Base-by-base conservation (phyloP, 2,797 vertebrate species). In the Sebastes wilsoni region DNA sequence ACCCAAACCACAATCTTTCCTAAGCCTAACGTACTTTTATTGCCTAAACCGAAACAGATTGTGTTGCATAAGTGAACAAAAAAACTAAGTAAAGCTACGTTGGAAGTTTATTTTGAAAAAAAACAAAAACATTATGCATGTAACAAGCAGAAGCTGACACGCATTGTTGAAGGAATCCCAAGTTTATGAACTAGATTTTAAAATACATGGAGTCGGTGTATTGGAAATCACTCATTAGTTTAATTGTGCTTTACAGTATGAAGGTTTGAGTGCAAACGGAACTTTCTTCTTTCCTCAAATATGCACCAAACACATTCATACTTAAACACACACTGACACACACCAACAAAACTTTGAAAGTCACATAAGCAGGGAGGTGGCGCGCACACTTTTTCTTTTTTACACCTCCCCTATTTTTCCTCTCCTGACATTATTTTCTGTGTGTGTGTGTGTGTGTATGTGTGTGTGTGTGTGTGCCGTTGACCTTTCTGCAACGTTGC, bases 401-500 rank as follows among this genome's bases (percentile, higher is more conserved):
- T 59, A 79, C 80, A 89, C 84, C 82, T 81, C 67, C 76, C 61
- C 75, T 86, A 87, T 89, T 92, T 93, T 89, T 90, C 60, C 84
- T 90, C 84, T 83, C 75, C 86, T 91, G 91, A 91, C 93, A 90
- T 90, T 90, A 82, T 86, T 88, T 49, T 86, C 56, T 80, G 72
- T 69, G 79, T 80, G 18, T 64, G 73, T 65, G 38, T 34, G 66
- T 52, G 74, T 46, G 62, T 55, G 75, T 32, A 71, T 66, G 83
- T 70, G 72, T 62, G 87, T 49, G 59, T 49, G 74, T 62, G 87
- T 49, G 87, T 49, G 75, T 25, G n/a, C 85, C 30, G 93, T 95
- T 97, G 98, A 98, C 98, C 98, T 99, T 98, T 98, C 97, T 97
- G 97, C 97, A 96, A 96, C 91, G 87, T 96, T 97, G 97, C 96